Evolutionary conservation across 2,797 vertebrate genomes (phyloP).

Genomic region (Epinephelus malabaricus): DNA sequence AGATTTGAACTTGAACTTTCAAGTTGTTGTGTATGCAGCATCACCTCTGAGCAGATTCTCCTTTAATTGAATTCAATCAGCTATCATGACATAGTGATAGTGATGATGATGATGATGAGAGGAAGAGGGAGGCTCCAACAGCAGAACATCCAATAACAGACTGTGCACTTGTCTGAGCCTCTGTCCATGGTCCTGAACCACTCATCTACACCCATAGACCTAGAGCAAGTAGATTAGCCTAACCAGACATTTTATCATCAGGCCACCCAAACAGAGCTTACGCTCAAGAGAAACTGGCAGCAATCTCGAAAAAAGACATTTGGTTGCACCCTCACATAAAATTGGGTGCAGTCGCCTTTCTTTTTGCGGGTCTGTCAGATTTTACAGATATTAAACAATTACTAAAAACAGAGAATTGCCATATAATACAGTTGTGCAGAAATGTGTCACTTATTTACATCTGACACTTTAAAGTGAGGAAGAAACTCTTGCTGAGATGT

Average conservation of each 20-base stretch:
- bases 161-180: slow-evolving; percentile 78
- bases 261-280: neutral
- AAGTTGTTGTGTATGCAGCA: neutral
- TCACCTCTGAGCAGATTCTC: neutral
- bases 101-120: slow-evolving; percentile 45
- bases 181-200: slow-evolving; percentile 90
- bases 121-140: slow-evolving; percentile 57
- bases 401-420: neutral
- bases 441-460: neutral
- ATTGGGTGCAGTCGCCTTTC: neutral
- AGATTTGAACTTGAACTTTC: neutral
- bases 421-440: neutral
- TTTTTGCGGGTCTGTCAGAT: neutral
- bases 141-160: slow-evolving; percentile 75
- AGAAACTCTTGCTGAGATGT: slow-evolving; percentile 27
- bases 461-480: slow-evolving; percentile 12
- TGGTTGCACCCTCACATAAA: neutral
- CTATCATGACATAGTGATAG: neutral
- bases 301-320: neutral
- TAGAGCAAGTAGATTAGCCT: slow-evolving; percentile 62
- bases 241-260: slow-evolving; percentile 20
- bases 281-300: slow-evolving; percentile 1
- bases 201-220: slow-evolving; percentile 77
- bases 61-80: slow-evolving; percentile 7
- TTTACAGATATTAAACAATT: neutral